phyloP scores from a whole-genome alignment of 2,113 vertebrate genomes.

The Haemorhous mexicanus region DNA sequence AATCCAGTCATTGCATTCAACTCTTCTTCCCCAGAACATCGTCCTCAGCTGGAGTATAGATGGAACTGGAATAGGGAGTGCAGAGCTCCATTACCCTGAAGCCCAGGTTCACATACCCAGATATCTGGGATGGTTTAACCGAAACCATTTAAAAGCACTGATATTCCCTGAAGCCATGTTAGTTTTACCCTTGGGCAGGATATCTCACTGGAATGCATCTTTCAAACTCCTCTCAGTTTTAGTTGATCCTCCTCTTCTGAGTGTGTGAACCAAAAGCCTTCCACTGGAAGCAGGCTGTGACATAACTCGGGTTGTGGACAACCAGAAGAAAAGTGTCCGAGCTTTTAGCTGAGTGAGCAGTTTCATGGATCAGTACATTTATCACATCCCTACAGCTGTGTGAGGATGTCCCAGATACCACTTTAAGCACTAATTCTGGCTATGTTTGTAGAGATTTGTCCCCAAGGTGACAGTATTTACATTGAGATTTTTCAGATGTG shows the following conservation, averaged over 20 bases:
- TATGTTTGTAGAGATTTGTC: neutral
- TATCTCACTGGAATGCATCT: neutral
- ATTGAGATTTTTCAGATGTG: neutral
- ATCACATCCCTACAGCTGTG: neutral
- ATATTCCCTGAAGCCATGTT: fast-evolving
- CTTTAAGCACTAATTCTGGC: neutral
- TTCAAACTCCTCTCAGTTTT: conserved; percentile 70
- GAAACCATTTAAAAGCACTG: neutral
- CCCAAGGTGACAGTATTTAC: neutral
- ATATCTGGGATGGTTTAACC: neutral
- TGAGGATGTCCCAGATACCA: neutral
- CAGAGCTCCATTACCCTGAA: neutral
- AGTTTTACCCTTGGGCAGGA: too few species aligned
- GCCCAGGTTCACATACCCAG: neutral
- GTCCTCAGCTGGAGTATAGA: neutral
- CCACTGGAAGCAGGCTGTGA: conserved; percentile 28
- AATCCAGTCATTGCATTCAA: neutral
- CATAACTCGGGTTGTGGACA: neutral
- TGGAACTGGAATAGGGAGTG: neutral
- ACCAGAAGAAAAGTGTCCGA: neutral
- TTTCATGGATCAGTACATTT: neutral
- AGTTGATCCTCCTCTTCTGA: conserved; percentile 74
- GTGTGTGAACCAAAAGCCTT: conserved; percentile 66
- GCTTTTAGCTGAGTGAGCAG: neutral
- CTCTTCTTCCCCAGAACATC: neutral